Percentiles rank a stretch among this genome's conserved stretches.
phyloP scores from a whole-genome alignment of 1,140 invertebrate genomes.

The Thaumetopoea pityocampa region DNA sequence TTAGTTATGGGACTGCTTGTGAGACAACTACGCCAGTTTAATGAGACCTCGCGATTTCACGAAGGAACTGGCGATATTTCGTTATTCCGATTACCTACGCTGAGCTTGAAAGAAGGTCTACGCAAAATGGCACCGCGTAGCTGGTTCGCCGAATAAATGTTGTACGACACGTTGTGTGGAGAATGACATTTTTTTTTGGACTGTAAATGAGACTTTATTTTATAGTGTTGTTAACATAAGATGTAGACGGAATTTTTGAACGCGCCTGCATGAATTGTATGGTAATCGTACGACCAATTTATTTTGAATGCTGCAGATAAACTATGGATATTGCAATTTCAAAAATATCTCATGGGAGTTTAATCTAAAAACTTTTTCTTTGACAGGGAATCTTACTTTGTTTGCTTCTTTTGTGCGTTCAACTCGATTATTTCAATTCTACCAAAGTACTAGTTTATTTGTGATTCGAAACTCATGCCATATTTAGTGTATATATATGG shows the following conservation, averaged over 20 bases:
- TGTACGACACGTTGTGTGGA: constrained; percentile 43
- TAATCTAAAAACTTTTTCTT: no score
- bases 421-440: no score
- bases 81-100: no score
- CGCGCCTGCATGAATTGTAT: constrained; percentile 13
- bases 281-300: constrained; percentile 10
- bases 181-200: constrained; percentile 42
- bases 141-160: constrained; percentile 34
- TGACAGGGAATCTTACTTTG: no score
- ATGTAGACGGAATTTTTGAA: constrained; percentile 37
- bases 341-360: not conserved
- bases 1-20: constrained; percentile 55
- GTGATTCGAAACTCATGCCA: no score
- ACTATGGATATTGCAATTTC: constrained; percentile 1
- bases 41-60: constrained; percentile 18
- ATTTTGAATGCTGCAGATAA: constrained; percentile 8
- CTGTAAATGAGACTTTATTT: constrained; percentile 57
- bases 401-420: no score
- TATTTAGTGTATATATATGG: no score
- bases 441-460: no score
- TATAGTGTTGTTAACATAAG: constrained; percentile 46
- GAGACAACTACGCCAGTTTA: constrained; percentile 31
- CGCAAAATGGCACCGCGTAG: constrained; percentile 26
- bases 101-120: constrained; percentile 20
- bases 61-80: no score